A percentile compares a stretch with the other conserved stretches of the same genome.
phyloP scores from a whole-genome alignment of 2,888 invertebrate genomes.

The Acrobasis consociella region DNA sequence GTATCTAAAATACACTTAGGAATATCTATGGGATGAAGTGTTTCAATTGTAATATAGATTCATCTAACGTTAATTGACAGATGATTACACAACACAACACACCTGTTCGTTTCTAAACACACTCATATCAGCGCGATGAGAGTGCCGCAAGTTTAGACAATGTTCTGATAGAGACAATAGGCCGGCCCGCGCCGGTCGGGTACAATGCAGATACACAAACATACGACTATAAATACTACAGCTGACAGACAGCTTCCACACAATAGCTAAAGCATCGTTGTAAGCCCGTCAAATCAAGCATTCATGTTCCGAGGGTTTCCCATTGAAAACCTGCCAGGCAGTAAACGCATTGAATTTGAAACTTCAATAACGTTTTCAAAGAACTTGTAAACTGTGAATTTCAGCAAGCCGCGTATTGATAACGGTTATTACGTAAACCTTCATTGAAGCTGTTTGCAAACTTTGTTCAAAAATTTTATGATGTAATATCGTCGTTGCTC shows the following conservation, averaged over 20 bases:
- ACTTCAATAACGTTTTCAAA: constrained; percentile 11
- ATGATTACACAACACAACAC: constrained; percentile 8
- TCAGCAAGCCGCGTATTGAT: neutral
- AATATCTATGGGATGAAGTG: neutral
- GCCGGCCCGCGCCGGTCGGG: neutral
- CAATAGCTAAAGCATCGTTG: constrained; percentile 23
- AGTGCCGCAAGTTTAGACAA: constrained; percentile 32
- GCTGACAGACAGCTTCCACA: constrained; percentile 29
- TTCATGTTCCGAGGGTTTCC: constrained; percentile 13
- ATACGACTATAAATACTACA: constrained; percentile 17
- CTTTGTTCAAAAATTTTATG: too few relatives aligned
- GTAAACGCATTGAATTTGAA: constrained; percentile 11
- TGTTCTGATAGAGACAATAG: constrained; percentile 33
- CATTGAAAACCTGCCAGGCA: constrained; percentile 23
- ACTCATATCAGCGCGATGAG: constrained; percentile 2
- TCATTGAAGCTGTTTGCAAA: too few relatives aligned
- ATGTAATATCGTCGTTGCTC: too few relatives aligned
- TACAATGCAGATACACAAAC: neutral
- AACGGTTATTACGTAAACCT: neutral
- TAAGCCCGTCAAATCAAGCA: constrained; percentile 20
- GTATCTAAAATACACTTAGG: neutral
- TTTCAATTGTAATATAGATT: neutral
- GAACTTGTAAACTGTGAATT: neutral
- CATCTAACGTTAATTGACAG: neutral
- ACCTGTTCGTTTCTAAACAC: constrained; percentile 2